These are phyloP conservation scores for Redunca redunca DNA, from an alignment of 2,113 vertebrate genomes.

Conservation along the genomic window DNA sequence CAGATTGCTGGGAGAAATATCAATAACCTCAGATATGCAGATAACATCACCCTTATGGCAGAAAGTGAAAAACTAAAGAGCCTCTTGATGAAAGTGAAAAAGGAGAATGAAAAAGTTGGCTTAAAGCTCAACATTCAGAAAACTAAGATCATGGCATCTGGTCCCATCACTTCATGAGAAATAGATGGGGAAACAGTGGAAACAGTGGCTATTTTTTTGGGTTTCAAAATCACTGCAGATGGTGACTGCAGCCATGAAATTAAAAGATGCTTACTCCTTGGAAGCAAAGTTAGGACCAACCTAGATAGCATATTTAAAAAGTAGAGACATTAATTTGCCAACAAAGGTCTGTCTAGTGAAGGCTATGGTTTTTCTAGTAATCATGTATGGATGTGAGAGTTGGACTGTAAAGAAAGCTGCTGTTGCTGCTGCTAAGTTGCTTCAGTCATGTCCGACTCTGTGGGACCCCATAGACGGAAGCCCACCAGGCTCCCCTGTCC, in stretches of 20 bases:
- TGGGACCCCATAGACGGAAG: no score
- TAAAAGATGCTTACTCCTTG: background rate
- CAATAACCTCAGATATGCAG: background rate
- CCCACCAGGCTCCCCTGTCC: no score
- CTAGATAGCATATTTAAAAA: background rate
- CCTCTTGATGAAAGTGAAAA: background rate
- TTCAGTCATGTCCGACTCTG: no score
- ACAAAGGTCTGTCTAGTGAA: background rate
- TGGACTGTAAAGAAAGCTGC: background rate
- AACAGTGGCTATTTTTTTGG: background rate
- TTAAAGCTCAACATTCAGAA: background rate
- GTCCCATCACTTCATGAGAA: background rate
- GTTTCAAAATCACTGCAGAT: background rate
- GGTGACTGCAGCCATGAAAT: background rate
- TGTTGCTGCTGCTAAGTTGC: no score
- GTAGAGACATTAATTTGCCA: background rate
- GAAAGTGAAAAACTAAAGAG: background rate
- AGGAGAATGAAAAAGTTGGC: background rate
- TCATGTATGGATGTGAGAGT: background rate
- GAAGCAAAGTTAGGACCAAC: background rate
- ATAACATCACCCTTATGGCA: background rate
- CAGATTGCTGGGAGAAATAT: background rate
- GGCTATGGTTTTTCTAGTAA: background rate
- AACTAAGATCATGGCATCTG: background rate
- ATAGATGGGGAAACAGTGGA: background rate